Percentiles rank a stretch among this genome's conserved stretches.
Evolutionary conservation across 1,140 invertebrate genomes (phyloP).

Genomic region (Drosophila equinoxialis): DNA sequence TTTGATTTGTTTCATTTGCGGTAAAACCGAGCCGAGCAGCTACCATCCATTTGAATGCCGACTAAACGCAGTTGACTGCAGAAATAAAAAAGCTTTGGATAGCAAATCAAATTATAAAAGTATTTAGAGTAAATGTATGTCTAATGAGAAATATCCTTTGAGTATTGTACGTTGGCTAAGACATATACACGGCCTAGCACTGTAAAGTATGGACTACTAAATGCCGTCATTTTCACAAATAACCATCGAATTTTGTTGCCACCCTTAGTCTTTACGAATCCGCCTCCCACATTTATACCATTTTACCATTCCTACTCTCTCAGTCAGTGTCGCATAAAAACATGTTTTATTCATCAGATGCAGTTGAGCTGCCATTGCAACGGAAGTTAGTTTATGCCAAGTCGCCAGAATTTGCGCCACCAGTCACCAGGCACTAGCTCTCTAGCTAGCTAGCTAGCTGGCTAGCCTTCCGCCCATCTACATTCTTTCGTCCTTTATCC

Average conservation of each 20-base stretch:
- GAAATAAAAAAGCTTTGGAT: too few relatives aligned
- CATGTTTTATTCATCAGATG: conserved; percentile 67
- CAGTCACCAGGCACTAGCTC: conserved; percentile 5
- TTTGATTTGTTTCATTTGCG: conserved; percentile 18
- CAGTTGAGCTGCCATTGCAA: conserved; percentile 54
- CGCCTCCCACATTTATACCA: background rate
- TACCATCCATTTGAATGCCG: background rate
- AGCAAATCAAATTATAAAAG: conserved; percentile 7
- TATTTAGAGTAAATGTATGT: background rate
- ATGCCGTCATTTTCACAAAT: conserved; percentile 7
- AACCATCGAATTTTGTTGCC: background rate
- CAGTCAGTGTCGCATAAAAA: conserved; percentile 57
- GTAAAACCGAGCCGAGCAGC: background rate
- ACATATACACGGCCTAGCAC: too few relatives aligned
- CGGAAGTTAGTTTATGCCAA: conserved; percentile 66
- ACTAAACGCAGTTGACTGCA: too few relatives aligned
- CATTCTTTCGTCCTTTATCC: background rate
- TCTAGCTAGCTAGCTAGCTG: background rate
- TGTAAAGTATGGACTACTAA: background rate
- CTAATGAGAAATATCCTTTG: background rate
- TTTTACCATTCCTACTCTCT: background rate
- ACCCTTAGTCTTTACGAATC: background rate
- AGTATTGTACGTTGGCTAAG: background rate
- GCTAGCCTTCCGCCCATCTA: conserved; percentile 14
- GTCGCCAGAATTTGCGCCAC: conserved; percentile 48